Conservation (phyloP, 2,113 vertebrate species). For the Anser cygnoides region DNA sequence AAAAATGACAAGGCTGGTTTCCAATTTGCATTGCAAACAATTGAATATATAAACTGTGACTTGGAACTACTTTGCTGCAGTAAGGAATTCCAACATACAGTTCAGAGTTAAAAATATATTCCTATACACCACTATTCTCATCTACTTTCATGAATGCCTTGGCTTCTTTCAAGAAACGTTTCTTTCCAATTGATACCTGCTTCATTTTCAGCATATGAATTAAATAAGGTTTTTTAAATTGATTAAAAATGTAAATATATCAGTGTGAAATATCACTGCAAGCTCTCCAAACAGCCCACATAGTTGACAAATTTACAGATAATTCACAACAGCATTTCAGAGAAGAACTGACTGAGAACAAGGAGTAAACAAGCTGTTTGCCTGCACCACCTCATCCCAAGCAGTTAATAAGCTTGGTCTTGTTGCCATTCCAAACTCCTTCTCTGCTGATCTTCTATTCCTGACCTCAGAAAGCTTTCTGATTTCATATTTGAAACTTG, state of each 20-base stretch:
- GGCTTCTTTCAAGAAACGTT: not conserved
- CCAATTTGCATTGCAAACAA: constrained; percentile 40
- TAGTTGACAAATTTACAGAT: not conserved
- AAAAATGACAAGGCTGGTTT: constrained; percentile 35
- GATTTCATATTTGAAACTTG: not conserved
- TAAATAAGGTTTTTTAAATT: not conserved
- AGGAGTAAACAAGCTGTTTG: not conserved
- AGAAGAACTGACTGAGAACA: not conserved
- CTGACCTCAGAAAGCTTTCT: not conserved
- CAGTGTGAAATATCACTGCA: not conserved
- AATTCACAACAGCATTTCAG: not conserved
- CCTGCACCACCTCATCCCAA: not conserved
- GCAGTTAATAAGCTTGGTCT: not conserved
- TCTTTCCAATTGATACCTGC: not conserved
- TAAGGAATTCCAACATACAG: not conserved
- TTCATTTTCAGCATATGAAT: not conserved
- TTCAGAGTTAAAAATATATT: not conserved
- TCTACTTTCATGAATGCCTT: not conserved
- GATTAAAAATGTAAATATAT: not conserved
- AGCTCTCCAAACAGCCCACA: not conserved
- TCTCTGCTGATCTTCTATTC: not conserved
- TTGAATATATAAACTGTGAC: not conserved
- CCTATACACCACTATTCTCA: not conserved
- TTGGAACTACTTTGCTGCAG: not conserved
- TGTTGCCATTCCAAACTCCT: not conserved